These are phyloP conservation scores for Gallinago media DNA, from an alignment of 2,113 vertebrate genomes.

Conservation along the genomic window DNA sequence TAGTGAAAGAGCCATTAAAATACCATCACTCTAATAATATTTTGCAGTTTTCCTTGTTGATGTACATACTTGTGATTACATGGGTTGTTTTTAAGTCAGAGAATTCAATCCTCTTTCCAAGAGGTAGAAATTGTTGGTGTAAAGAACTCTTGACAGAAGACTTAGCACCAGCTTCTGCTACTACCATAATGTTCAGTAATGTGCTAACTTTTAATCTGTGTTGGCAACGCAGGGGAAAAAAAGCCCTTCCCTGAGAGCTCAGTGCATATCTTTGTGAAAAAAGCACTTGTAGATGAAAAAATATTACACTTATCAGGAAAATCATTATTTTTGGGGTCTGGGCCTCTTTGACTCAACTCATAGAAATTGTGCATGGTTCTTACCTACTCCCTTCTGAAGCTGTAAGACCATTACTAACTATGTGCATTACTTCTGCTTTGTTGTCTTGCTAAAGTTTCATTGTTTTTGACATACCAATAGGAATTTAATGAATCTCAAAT, in stretches of 20 bases:
- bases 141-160: not conserved
- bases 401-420: accelerated
- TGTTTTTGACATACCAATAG: not conserved
- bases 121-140: accelerated
- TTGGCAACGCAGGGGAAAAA: not conserved
- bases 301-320: not conserved
- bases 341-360: not conserved
- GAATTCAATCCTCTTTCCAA: not conserved
- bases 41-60: not conserved
- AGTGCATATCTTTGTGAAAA: not conserved
- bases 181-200: not conserved
- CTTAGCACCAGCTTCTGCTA: not conserved
- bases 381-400: not conserved
- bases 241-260: not conserved
- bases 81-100: not conserved
- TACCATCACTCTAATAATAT: not conserved
- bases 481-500: not conserved
- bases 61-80: accelerated
- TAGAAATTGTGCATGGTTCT: not conserved
- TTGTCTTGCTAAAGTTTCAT: not conserved
- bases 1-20: not conserved
- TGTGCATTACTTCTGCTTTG: not conserved
- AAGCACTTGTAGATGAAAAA: not conserved
- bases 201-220: not conserved
- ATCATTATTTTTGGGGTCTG: not conserved